phyloP scores from a whole-genome alignment of 2,888 invertebrate species.

The Teleiodes luculella region DNA sequence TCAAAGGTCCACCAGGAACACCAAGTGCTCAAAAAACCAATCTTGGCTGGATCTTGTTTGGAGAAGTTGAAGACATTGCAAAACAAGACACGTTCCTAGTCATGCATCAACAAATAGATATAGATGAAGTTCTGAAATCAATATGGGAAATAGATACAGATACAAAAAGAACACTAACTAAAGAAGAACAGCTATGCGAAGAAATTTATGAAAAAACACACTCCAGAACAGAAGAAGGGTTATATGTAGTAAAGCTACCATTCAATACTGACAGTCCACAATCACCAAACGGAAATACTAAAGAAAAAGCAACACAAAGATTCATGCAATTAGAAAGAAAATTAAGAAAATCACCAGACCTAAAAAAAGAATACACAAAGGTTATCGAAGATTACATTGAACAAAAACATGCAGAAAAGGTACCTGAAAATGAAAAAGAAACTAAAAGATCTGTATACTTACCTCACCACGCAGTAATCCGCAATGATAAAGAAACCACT shows the following conservation, averaged over 20 bases:
- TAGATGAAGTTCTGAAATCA: not conserved
- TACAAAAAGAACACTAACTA: slow-evolving; percentile 18
- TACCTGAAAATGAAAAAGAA: not conserved
- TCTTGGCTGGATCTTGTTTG: slow-evolving; percentile 27
- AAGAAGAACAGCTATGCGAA: slow-evolving; percentile 26
- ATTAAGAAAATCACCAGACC: not conserved
- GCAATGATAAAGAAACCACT: slow-evolving; percentile 25
- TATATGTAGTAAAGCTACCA: slow-evolving; percentile 1
- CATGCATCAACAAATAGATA: slow-evolving; percentile 10
- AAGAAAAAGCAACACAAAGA: not conserved
- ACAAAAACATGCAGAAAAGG: not conserved
- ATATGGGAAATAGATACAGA: slow-evolving; percentile 29
- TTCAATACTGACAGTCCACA: not conserved
- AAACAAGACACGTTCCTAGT: slow-evolving; percentile 2
- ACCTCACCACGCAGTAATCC: slow-evolving; percentile 21
- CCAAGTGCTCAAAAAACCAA: slow-evolving; percentile 26
- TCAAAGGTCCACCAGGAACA: slow-evolving; percentile 25
- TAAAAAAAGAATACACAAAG: not conserved
- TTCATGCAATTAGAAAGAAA: not conserved
- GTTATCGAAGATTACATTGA: not conserved
- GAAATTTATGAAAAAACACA: not conserved
- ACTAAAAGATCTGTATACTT: slow-evolving; percentile 2
- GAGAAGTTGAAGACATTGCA: slow-evolving; percentile 11
- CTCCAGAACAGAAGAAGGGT: not conserved
- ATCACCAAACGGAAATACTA: not conserved